Percentiles rank a stretch among this genome's conserved stretches.
Conservation (phyloP, 2,888 invertebrate genomes). For the Papilio protenor region DNA sequence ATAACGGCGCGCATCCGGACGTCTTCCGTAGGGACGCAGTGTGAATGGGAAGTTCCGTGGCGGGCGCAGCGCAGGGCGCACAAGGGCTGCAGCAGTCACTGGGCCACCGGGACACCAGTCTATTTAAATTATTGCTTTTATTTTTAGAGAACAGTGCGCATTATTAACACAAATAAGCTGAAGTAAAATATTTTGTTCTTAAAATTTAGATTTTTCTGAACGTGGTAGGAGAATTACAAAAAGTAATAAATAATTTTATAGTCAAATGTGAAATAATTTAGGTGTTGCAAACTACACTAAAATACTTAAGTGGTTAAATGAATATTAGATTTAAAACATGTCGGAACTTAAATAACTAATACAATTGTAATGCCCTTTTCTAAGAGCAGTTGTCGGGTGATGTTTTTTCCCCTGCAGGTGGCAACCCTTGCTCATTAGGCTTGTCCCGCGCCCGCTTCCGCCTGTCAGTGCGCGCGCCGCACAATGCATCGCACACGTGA, state of each 20-base stretch:
- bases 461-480: constrained; percentile 54
- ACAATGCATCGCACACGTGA: constrained; percentile 62
- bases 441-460: constrained; percentile 60
- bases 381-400: constrained; percentile 50
- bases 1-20: constrained; percentile 75
- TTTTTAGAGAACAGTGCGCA: neutral
- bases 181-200: neutral
- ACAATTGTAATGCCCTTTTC: constrained; percentile 37
- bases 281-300: neutral
- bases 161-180: constrained; percentile 23
- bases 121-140: neutral
- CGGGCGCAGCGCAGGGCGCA: constrained; percentile 46
- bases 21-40: constrained; percentile 67
- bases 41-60: constrained; percentile 62
- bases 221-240: no score
- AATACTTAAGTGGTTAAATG: neutral
- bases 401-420: constrained; percentile 68
- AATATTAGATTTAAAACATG: constrained; percentile 26
- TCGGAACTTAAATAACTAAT: constrained; percentile 24
- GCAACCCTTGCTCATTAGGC: constrained; percentile 66
- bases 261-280: neutral
- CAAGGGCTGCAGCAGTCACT: constrained; percentile 53
- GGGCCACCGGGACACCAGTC: constrained; percentile 68
- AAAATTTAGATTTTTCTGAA: neutral
- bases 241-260: neutral